A percentile compares a stretch with the other conserved stretches of the same genome.
Conservation (phyloP, 2,888 invertebrate species). For the Nomada ferruginata region DNA sequence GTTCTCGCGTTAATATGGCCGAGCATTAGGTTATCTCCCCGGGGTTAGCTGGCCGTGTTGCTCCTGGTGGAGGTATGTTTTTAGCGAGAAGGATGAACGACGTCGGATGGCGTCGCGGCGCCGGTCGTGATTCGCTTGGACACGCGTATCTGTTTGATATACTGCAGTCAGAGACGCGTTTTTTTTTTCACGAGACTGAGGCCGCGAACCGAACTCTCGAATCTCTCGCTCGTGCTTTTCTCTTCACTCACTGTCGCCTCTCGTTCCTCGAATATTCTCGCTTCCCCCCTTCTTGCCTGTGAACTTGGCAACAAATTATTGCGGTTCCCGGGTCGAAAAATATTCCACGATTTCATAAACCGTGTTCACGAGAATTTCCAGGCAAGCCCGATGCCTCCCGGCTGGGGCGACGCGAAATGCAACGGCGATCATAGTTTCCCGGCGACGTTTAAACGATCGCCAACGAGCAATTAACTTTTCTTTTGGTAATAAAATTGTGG, state of each 20-base stretch:
- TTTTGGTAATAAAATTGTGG: neutral
- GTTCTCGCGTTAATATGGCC: constrained; percentile 76
- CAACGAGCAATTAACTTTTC: constrained; percentile 4
- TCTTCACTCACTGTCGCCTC: constrained; percentile 33
- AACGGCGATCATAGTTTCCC: neutral
- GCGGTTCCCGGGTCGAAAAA: constrained; percentile 35
- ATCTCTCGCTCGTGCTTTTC: constrained; percentile 41
- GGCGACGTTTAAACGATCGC: constrained; percentile 5
- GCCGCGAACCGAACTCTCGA: constrained; percentile 48
- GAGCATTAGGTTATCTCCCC: constrained; percentile 80
- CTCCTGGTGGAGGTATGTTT: constrained; percentile 40
- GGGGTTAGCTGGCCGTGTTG: constrained; percentile 48
- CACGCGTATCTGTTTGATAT: constrained; percentile 78
- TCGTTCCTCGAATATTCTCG: neutral
- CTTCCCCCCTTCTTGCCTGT: constrained; percentile 35
- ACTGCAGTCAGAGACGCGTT: constrained; percentile 68
- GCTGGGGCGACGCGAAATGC: neutral
- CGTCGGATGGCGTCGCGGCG: constrained; percentile 32
- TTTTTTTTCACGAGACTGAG: constrained; percentile 30
- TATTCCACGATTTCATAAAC: constrained; percentile 30
- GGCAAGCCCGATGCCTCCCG: neutral
- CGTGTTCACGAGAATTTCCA: constrained; percentile 17
- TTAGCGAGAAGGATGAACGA: constrained; percentile 48
- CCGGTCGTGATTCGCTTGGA: constrained; percentile 72
- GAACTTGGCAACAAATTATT: constrained; percentile 59